Evolutionary conservation across 2,888 invertebrate genomes (phyloP).

Genomic region (Cephalotes varians): DNA sequence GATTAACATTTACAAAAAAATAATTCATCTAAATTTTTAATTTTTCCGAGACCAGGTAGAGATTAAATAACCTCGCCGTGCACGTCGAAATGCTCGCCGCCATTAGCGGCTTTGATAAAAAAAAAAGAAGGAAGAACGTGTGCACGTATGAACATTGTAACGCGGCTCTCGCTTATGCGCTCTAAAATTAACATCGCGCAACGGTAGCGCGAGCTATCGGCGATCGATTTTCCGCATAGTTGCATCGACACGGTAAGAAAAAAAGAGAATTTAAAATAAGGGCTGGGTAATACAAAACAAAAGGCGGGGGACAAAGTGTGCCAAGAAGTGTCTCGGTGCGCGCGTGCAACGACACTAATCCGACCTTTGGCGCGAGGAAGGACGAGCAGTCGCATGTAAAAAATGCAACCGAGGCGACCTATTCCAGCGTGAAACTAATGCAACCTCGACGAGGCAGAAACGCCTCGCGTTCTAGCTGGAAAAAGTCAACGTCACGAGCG

Average conservation of each 20-base stretch:
- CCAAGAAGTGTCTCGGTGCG: slow-evolving; percentile 57
- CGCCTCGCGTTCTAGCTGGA: slow-evolving; percentile 53
- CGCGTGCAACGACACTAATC: slow-evolving; percentile 58
- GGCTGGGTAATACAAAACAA: slow-evolving; percentile 54
- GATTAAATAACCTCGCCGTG: slow-evolving; percentile 45
- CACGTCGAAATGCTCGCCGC: slow-evolving; percentile 44
- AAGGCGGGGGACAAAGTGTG: slow-evolving; percentile 54
- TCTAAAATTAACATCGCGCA: slow-evolving; percentile 59
- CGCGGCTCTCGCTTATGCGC: slow-evolving; percentile 50
- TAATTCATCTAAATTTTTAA: background rate
- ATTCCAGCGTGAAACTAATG: slow-evolving; percentile 56
- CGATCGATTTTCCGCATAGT: slow-evolving; percentile 61
- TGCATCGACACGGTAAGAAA: slow-evolving; percentile 54
- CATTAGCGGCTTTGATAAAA: slow-evolving; percentile 46
- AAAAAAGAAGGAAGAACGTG: slow-evolving; percentile 43
- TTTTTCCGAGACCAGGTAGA: background rate
- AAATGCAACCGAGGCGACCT: slow-evolving; percentile 56
- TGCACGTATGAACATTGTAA: slow-evolving; percentile 11
- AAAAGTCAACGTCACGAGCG: slow-evolving; percentile 54
- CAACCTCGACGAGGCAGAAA: slow-evolving; percentile 53
- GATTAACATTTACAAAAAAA: background rate
- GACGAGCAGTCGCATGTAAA: slow-evolving; percentile 55
- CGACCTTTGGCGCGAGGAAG: slow-evolving; percentile 59
- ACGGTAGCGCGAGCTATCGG: slow-evolving; percentile 48
- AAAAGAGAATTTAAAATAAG: slow-evolving; percentile 48